Evolutionary conservation across 2,113 vertebrate species (phyloP), one percentile per base, ranked within the genome.

Genomic region (Rhinichthys klamathensis): DNA sequence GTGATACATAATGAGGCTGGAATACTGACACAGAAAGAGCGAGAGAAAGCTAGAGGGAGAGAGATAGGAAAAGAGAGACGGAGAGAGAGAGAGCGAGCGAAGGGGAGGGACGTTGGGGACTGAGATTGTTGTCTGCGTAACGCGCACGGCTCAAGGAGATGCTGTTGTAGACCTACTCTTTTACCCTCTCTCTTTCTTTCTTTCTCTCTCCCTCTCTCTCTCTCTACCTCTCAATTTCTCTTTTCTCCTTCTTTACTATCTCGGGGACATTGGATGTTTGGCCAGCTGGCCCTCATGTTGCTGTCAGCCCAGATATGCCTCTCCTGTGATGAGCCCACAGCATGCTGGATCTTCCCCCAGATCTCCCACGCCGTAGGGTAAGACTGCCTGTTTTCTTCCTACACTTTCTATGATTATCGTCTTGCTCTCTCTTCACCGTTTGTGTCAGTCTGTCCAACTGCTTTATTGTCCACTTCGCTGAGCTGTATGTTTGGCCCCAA

Each of bases 281-380:
- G 86, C 58, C 70, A 81, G 56, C 77, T 65, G 60, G 60, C 81
- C 86, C 86, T 82, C 54, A 90, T 86, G 74, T 88, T 88, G 80
- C 83, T 91, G 90, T 88, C 77, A 84, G 91, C 87, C 85, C 91
- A 90, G 91, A 91, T 80, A 89, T 90, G 91, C 74, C 73, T 84
- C 91, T 90, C 77, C 82, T 86, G 83, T 85, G 86, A 93, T 89
- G 81, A 96, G 91, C 91, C 92, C 94, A 92, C 92, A 96, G 95
- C 93, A 96, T 96, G 95, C 91, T 89, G 92, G 94, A 95, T 93
- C 94, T 92, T 90, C 91, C 94, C 91, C 92, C 93, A 91, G 92
- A 94, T 94, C 92, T 95, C 86, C 95, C 92, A 94, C 89, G 93
- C 94, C 93, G 92, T 91, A 95, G 93, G 96, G 95, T 96, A 97